Conservation (phyloP, 1,140 invertebrate species). For the Rhysida immarginata region DNA sequence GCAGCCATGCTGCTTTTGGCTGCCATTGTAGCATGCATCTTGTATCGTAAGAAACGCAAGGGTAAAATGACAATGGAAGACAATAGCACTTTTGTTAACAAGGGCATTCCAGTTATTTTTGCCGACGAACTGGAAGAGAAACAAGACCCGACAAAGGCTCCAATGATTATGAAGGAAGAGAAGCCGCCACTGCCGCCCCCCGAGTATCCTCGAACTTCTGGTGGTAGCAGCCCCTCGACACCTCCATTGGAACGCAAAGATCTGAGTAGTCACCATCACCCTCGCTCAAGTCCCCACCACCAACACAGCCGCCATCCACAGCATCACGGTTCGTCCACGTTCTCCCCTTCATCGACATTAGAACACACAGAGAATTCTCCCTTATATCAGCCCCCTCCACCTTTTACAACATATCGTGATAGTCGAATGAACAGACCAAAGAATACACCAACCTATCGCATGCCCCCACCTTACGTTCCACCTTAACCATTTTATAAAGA, state of each 20-base stretch:
- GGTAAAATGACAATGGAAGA: constrained; percentile 60
- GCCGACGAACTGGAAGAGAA: constrained; percentile 80
- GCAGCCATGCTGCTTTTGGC: constrained; percentile 73
- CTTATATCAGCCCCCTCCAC: constrained; percentile 60
- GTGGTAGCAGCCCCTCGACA: constrained; percentile 33
- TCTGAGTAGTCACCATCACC: constrained; percentile 20
- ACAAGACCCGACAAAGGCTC: constrained; percentile 70
- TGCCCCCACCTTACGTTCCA: constrained; percentile 78
- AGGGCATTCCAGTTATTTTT: constrained; percentile 87
- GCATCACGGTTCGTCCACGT: constrained; percentile 6
- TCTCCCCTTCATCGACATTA: background rate
- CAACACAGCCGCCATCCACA: constrained; percentile 25
- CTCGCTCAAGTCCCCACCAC: constrained; percentile 19
- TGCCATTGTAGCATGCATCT: constrained; percentile 67
- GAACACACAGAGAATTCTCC: constrained; percentile 26
- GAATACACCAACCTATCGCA: constrained; percentile 69
- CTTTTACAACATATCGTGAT: constrained; percentile 48
- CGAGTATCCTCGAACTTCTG: constrained; percentile 47
- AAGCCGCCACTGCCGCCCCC: constrained; percentile 70
- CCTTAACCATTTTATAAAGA: no score
- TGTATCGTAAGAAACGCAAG: constrained; percentile 65
- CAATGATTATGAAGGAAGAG: constrained; percentile 82
- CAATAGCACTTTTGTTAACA: constrained; percentile 53
- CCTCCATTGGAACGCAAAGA: constrained; percentile 32
- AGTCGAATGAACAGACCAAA: constrained; percentile 50